Evolutionary conservation across 2,888 invertebrate species (phyloP).

Genomic region (Aporophyla lueneburgensis): DNA sequence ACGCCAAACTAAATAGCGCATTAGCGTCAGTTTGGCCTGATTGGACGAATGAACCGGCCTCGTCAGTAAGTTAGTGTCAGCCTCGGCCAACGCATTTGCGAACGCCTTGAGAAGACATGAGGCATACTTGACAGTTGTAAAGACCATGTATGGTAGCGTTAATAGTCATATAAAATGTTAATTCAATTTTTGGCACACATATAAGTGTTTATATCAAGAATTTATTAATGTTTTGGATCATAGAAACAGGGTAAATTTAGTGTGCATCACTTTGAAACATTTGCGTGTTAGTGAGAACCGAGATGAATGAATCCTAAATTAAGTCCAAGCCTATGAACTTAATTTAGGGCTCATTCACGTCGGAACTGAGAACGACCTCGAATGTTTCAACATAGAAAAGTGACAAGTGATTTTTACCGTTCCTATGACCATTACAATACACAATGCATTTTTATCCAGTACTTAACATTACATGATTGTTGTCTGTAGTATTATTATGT

Average conservation of each 20-base stretch:
- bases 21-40: not conserved
- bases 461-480: constrained; percentile 23
- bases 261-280: not conserved
- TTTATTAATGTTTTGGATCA: constrained; percentile 39
- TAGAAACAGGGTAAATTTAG: constrained; percentile 18
- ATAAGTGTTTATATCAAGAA: constrained; percentile 29
- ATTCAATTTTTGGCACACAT: not conserved
- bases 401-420: not conserved
- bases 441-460: constrained; percentile 47
- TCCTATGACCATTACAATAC: constrained; percentile 28
- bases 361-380: not conserved
- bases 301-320: too few relatives aligned
- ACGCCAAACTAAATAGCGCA: not conserved
- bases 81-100: not conserved
- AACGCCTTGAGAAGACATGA: not conserved
- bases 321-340: constrained; percentile 3
- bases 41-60: not conserved
- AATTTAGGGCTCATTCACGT: not conserved
- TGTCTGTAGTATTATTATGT: constrained; percentile 29
- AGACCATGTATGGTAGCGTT: constrained; percentile 9
- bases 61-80: not conserved
- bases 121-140: not conserved
- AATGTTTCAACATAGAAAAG: not conserved
- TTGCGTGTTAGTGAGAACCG: constrained; percentile 2
- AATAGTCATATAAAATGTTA: not conserved